phyloP scores from a whole-genome alignment of 2,888 invertebrate genomes.

The Meta bourneti region DNA sequence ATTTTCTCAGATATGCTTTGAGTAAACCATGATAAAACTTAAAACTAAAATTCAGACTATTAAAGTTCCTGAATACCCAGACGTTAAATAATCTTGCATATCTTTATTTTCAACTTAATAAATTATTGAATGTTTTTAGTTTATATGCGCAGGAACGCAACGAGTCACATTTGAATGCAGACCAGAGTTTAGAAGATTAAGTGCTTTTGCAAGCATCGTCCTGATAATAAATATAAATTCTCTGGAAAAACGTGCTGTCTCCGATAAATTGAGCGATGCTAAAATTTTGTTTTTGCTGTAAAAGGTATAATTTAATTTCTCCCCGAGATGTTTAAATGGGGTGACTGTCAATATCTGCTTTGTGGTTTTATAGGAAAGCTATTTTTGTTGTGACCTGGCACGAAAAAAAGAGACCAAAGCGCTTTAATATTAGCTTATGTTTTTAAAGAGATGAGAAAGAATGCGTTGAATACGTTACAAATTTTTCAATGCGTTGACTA shows the following conservation, averaged over 20 bases:
- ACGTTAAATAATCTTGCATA: no score
- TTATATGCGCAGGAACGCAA: no score
- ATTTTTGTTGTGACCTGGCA: background rate
- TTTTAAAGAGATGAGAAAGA: slow-evolving; percentile 53
- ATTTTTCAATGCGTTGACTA: slow-evolving; percentile 33
- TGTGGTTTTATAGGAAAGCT: slow-evolving; percentile 24
- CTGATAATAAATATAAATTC: slow-evolving; percentile 22
- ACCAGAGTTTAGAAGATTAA: background rate
- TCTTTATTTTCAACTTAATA: no score
- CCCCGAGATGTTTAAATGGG: background rate
- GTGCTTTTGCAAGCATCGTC: background rate
- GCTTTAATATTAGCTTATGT: slow-evolving; percentile 49
- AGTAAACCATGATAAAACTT: no score
- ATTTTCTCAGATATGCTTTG: no score
- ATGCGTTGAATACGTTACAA: background rate
- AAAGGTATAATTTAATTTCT: slow-evolving; percentile 28
- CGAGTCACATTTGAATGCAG: no score
- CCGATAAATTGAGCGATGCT: background rate
- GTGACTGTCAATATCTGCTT: slow-evolving; percentile 14
- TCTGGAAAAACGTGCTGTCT: background rate
- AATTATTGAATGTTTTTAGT: no score
- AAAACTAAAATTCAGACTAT: no score
- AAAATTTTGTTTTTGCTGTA: slow-evolving; percentile 8
- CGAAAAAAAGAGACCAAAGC: background rate
- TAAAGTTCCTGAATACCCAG: no score